Evolutionary conservation across 2,888 invertebrate genomes (phyloP).

Genomic region (Pemphredon lugubris): DNA sequence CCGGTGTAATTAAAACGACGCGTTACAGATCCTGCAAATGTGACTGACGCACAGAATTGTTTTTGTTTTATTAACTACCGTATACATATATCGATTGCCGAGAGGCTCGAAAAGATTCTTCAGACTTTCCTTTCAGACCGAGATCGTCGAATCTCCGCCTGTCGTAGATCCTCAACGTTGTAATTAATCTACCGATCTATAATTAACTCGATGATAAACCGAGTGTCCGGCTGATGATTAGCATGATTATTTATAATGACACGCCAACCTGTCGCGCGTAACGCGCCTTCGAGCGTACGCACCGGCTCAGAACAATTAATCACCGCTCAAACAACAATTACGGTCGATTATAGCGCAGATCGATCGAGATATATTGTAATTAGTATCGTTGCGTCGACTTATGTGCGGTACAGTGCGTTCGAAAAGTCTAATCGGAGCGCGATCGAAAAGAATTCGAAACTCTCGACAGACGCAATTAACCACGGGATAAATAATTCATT

Average conservation of each 20-base stretch:
- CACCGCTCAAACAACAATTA: slow-evolving; percentile 66
- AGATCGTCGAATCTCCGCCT: slow-evolving; percentile 32
- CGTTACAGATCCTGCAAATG: too few relatives aligned
- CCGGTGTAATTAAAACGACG: too few relatives aligned
- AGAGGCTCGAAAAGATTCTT: too few relatives aligned
- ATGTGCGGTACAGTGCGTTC: slow-evolving; percentile 18
- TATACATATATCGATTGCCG: too few relatives aligned
- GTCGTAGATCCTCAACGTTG: slow-evolving; percentile 48
- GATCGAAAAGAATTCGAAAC: background rate
- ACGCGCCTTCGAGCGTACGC: slow-evolving; percentile 47
- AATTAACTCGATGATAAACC: slow-evolving; percentile 68
- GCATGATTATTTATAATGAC: slow-evolving; percentile 69
- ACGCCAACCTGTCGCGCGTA: slow-evolving; percentile 61
- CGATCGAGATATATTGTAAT: slow-evolving; percentile 65
- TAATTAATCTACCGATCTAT: slow-evolving; percentile 63
- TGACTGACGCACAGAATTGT: too few relatives aligned
- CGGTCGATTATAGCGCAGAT: slow-evolving; percentile 55
- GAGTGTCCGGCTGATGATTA: slow-evolving; percentile 56
- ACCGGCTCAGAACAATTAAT: slow-evolving; percentile 57
- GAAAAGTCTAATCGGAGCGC: slow-evolving; percentile 19
- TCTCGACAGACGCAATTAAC: too few relatives aligned
- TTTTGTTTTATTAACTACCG: too few relatives aligned
- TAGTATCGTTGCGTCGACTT: slow-evolving; percentile 44
- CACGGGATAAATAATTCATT: too few relatives aligned
- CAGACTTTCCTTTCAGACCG: too few relatives aligned